Base-by-base conservation (phyloP, 2,888 invertebrate genomes). In the Labia minor region DNA sequence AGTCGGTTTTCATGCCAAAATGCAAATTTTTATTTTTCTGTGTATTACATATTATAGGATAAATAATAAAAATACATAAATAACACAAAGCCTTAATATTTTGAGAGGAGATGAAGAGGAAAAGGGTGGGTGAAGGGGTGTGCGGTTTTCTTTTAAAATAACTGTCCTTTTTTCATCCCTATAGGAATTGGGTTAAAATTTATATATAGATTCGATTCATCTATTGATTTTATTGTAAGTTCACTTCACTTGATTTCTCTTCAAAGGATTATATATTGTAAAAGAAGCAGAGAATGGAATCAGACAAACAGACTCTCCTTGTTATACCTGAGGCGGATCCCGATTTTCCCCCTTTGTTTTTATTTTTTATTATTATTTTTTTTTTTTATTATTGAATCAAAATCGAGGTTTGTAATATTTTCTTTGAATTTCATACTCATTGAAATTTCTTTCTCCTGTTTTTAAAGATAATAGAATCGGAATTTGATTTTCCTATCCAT, bases 171-270 rank as follows among this genome's bases (percentile, higher is more conserved):
- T 49, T 14, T n/a, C 14, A 49, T 14, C 16, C 49, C 49, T 49
- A 8, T 49, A n/a, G 26, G 49, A 49, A 49, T 49, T 49, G 49
- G 49, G 49, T 49, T 49, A 49, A 49, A 49, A 49, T 49, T 49
- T 49, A 49, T 49, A 49, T 49, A 49, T 49, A 49, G 49, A 49
- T 49, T 49, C 49, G 49, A 49, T 49, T 49, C 49, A 8, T 49
- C 49, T 49, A 49, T 49, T 49, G 49, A 49, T 49, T 49, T 49
- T 49, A 49, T 49, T n/a, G 49, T 14, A 16, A 49, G 49, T 49
- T 49, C 49, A 49, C 49, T 49, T 49, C 49, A 49, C 49, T 49
- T 49, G 49, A 49, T 3, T 49, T 49, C 14, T n/a, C 49, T 49
- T 16, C 14, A 11, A 49, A 49, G n/a, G 49, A n/a, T 49, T 49